phyloP scores from a whole-genome alignment of 2,797 vertebrate species.

The Cheirogaleus major region DNA sequence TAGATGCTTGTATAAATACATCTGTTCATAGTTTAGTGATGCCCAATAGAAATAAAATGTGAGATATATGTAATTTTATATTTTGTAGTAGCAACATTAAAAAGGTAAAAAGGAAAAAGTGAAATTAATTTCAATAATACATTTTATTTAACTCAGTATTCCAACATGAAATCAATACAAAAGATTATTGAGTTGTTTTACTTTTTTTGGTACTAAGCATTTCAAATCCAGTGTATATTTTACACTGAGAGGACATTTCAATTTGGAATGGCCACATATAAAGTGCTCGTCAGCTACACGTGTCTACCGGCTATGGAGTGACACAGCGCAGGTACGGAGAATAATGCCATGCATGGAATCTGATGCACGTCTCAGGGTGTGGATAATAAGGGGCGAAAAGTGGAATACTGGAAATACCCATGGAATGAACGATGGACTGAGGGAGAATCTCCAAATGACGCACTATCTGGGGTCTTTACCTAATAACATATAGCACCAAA shows the following conservation, averaged over 20 bases:
- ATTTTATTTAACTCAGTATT: conserved; percentile 15
- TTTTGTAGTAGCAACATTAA: neutral
- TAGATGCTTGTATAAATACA: neutral
- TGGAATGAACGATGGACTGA: neutral
- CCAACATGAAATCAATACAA: neutral
- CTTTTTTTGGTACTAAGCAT: neutral
- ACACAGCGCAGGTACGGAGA: neutral
- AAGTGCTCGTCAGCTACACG: rapidly evolving
- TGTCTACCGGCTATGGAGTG: neutral
- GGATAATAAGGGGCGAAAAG: neutral
- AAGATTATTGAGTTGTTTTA: neutral
- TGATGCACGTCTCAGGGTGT: neutral
- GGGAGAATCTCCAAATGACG: neutral
- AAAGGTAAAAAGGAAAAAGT: conserved; percentile 43
- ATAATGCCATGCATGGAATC: neutral
- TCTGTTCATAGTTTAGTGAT: neutral
- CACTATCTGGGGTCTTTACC: neutral
- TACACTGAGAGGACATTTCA: neutral
- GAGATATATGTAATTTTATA: neutral
- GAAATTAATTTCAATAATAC: conserved; percentile 32
- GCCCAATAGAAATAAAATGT: neutral
- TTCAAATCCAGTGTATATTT: neutral
- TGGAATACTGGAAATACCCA: neutral
- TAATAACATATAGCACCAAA: neutral
- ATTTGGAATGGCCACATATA: neutral